Percentiles rank a stretch among this genome's conserved stretches.
Conservation (phyloP, 2,888 invertebrate species). For the Uropetala carovei region DNA sequence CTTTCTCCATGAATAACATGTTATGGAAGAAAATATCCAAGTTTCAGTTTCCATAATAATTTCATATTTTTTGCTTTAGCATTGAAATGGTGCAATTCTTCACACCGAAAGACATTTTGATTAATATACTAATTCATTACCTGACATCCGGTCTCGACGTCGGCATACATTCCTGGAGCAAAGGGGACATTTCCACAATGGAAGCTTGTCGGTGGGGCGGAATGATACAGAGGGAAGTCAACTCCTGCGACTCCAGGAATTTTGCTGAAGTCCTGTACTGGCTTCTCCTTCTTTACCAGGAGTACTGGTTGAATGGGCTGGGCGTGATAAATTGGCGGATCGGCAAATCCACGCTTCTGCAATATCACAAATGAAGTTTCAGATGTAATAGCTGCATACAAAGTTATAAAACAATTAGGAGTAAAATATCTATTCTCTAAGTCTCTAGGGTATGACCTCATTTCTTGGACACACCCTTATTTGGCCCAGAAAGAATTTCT, state of each 20-base stretch:
- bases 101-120: no score
- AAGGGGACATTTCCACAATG: conserved; percentile 87
- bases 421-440: not conserved
- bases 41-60: no score
- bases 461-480: not conserved
- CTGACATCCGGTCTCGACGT: conserved; percentile 92
- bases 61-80: no score
- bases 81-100: no score
- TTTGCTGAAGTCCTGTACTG: conserved; percentile 85
- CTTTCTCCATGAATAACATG: no score
- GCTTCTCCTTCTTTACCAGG: not conserved
- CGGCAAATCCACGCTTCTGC: conserved; percentile 50
- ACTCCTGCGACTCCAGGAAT: conserved; percentile 88
- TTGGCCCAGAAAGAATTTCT: no score
- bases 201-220: conserved; percentile 87
- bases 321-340: conserved; percentile 51
- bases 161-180: conserved; percentile 93
- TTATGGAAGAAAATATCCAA: no score
- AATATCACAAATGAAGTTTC: not conserved
- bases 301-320: conserved; percentile 32
- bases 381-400: not conserved
- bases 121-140: conserved; percentile 74
- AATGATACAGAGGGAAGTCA: conserved; percentile 88
- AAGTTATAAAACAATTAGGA: not conserved
- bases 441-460: not conserved